Evolutionary conservation across 1,140 invertebrate genomes (phyloP).

Genomic region (Mactra quadrangularis): DNA sequence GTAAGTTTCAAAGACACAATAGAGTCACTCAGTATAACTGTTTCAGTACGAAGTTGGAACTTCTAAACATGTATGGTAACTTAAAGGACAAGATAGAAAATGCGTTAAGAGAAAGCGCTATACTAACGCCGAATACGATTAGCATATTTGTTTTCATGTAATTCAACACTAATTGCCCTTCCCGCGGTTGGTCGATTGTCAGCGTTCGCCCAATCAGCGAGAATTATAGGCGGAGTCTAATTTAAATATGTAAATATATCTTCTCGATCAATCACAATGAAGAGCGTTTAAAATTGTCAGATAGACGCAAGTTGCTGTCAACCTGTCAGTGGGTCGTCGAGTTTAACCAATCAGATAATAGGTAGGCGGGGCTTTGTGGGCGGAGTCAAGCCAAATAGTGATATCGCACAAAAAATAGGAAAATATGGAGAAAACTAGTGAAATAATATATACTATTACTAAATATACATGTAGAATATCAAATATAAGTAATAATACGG

Average conservation of each 20-base stretch:
- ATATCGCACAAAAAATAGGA: constrained; percentile 6
- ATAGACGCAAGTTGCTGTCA: constrained; percentile 40
- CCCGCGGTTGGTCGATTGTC: constrained; percentile 42
- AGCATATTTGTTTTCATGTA: constrained; percentile 54
- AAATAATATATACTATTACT: background rate
- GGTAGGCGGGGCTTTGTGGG: constrained; percentile 15
- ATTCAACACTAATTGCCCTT: constrained; percentile 54
- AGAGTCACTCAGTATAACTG: no score
- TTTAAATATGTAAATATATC: constrained; percentile 36
- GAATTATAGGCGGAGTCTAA: constrained; percentile 25
- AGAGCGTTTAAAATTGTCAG: background rate
- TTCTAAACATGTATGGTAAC: constrained; percentile 34
- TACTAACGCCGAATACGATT: constrained; percentile 43
- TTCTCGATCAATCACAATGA: constrained; percentile 52
- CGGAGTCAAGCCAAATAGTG: background rate
- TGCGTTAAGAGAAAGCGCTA: constrained; percentile 39
- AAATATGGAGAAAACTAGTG: background rate
- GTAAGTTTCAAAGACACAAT: no score
- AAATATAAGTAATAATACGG: no score
- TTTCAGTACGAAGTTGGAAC: background rate
- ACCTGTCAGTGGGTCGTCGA: constrained; percentile 32
- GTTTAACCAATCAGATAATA: constrained; percentile 24
- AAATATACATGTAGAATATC: no score
- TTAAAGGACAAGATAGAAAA: constrained; percentile 50
- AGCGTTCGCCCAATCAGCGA: constrained; percentile 30